Evolutionary conservation across 2,797 vertebrate species (phyloP).

Genomic region (Gallinago solitaria): DNA sequence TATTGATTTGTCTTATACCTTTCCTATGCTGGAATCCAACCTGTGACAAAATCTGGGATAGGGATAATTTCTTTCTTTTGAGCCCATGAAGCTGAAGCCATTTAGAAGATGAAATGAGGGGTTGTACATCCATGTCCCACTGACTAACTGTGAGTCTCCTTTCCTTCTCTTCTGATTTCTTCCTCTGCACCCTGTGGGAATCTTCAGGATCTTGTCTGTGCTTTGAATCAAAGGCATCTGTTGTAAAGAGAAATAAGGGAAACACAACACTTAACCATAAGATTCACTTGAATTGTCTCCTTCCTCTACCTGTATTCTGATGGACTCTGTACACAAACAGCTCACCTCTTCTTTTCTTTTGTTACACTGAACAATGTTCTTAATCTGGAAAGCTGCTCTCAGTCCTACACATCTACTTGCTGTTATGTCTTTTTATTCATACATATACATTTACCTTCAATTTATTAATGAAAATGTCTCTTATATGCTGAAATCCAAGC

Average conservation of each 20-base stretch:
- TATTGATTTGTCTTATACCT: slow-evolving; percentile 71
- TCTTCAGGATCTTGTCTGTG: background rate
- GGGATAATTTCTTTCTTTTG: slow-evolving; percentile 76
- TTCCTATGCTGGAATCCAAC: slow-evolving; percentile 80
- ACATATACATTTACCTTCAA: background rate
- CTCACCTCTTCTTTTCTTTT: background rate
- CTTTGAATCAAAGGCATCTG: slow-evolving; percentile 18
- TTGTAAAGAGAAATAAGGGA: slow-evolving; percentile 30
- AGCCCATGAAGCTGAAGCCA: slow-evolving; percentile 82
- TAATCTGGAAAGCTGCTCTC: background rate
- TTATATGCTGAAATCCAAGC: background rate
- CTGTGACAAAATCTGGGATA: slow-evolving; percentile 79
- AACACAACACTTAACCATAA: background rate
- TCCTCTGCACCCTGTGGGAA: background rate
- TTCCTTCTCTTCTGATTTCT: slow-evolving; percentile 4
- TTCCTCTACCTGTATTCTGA: background rate
- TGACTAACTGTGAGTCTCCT: background rate
- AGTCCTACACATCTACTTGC: background rate
- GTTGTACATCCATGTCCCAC: slow-evolving; percentile 30
- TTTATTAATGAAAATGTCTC: background rate
- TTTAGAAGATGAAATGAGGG: slow-evolving; percentile 76
- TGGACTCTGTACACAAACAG: background rate
- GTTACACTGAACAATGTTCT: background rate
- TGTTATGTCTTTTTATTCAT: background rate
- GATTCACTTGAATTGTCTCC: background rate